Evolutionary conservation across 2,888 invertebrate species (phyloP).

Genomic region (Stenurella melanura): DNA sequence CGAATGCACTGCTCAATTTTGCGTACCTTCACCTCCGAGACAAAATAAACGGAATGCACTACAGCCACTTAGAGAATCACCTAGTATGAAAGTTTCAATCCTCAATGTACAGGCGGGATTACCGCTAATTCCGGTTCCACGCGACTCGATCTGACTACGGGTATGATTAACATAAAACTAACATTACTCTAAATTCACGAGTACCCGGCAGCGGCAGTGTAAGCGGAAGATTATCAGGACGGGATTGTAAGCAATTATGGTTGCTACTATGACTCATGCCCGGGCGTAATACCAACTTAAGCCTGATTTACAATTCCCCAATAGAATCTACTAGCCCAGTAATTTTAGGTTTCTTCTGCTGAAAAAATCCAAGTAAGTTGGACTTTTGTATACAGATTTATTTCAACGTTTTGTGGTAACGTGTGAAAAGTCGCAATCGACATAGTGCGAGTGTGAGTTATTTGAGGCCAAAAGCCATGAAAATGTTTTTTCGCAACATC

Average conservation of each 20-base stretch:
- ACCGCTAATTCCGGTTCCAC: constrained; percentile 63
- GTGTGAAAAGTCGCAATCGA: too few relatives aligned
- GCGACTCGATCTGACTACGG: constrained; percentile 62
- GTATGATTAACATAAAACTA: constrained; percentile 68
- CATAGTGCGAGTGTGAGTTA: too few relatives aligned
- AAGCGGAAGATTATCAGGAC: constrained; percentile 65
- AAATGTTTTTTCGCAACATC: too few relatives aligned
- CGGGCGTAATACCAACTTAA: constrained; percentile 54
- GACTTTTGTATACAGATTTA: too few relatives aligned
- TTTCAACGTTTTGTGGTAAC: too few relatives aligned
- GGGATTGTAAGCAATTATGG: constrained; percentile 66
- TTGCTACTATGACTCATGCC: constrained; percentile 61
- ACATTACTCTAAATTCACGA: constrained; percentile 65
- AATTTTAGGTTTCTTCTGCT: too few relatives aligned
- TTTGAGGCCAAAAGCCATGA: too few relatives aligned
- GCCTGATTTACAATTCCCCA: constrained; percentile 59
- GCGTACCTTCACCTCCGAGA: not conserved
- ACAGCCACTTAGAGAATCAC: constrained; percentile 47
- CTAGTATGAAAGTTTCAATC: constrained; percentile 59
- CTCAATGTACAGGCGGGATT: constrained; percentile 62
- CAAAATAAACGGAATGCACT: not conserved
- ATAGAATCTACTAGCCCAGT: too few relatives aligned
- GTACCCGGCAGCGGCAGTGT: constrained; percentile 56
- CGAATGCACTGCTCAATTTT: too few relatives aligned
- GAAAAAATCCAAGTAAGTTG: too few relatives aligned